Evolutionary conservation across 1,140 invertebrate species (phyloP).

Genomic region (Antheraea mylitta): DNA sequence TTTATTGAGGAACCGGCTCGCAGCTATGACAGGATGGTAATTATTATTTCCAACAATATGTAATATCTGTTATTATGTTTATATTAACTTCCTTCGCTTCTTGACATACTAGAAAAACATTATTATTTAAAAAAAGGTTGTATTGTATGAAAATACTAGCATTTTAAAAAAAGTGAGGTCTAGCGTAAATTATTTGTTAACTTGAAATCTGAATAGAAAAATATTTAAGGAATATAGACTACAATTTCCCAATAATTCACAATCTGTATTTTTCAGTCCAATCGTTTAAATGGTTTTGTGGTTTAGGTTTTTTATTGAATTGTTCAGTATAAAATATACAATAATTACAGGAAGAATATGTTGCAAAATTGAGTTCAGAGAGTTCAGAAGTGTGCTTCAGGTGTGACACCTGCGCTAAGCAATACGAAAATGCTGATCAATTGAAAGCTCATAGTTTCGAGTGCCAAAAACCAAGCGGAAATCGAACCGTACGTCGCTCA

Average conservation of each 20-base stretch:
- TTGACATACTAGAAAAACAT: neutral
- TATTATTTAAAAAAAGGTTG: too few relatives aligned
- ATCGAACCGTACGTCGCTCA: conserved; percentile 25
- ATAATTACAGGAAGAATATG: neutral
- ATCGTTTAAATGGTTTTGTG: too few relatives aligned
- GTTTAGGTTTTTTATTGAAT: too few relatives aligned
- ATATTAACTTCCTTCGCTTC: too few relatives aligned
- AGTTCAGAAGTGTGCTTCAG: conserved; percentile 25
- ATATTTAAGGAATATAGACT: too few relatives aligned
- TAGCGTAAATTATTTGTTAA: too few relatives aligned
- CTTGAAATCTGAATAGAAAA: too few relatives aligned
- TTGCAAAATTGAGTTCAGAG: neutral
- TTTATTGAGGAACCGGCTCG: conserved; percentile 28
- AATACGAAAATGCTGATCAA: conserved; percentile 39
- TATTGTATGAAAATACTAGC: too few relatives aligned
- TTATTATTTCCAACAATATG: conserved; percentile 17
- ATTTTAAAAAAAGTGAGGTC: too few relatives aligned
- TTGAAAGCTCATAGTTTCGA: conserved; percentile 31
- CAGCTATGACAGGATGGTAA: conserved; percentile 3
- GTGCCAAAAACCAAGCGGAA: conserved; percentile 25
- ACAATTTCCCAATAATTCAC: too few relatives aligned
- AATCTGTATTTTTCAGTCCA: too few relatives aligned
- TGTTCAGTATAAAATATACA: neutral
- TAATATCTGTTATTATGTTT: neutral
- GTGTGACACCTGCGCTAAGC: conserved; percentile 40